Conservation (phyloP, 2,888 invertebrate species). For the Rotaria macrura region DNA sequence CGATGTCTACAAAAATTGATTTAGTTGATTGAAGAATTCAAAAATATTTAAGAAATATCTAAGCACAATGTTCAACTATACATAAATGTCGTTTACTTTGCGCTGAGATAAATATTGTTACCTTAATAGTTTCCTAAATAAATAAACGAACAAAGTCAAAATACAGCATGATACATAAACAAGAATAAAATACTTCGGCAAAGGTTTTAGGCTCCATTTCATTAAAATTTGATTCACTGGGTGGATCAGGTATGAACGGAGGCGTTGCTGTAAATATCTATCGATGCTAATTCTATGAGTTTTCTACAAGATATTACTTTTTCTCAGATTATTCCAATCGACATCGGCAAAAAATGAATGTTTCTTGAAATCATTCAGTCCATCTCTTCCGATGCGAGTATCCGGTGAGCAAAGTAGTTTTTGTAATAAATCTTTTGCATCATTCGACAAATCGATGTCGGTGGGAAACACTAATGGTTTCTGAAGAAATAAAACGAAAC, state of each 20-base stretch:
- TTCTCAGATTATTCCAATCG: conserved; percentile 75
- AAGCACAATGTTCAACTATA: neutral
- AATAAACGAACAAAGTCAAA: neutral
- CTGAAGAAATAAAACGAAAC: neutral
- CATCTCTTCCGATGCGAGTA: conserved; percentile 79
- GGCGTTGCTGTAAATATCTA: conserved; percentile 45
- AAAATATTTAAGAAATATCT: neutral
- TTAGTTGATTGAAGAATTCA: neutral
- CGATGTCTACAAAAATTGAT: neutral
- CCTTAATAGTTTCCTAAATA: neutral
- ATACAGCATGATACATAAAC: neutral
- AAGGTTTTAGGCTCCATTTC: conserved; percentile 61
- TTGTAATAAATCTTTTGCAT: conserved; percentile 82
- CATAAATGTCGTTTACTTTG: neutral
- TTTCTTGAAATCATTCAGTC: conserved; percentile 83
- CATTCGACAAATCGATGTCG: neutral
- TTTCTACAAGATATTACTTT: conserved; percentile 26
- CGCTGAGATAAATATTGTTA: neutral
- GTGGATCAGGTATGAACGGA: conserved; percentile 87
- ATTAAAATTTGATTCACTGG: conserved; percentile 98
- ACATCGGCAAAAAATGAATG: conserved; percentile 90
- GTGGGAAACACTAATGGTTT: neutral
- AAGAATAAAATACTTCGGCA: neutral
- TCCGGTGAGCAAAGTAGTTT: conserved; percentile 86
- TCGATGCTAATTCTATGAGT: no score